Percentiles rank a stretch among this genome's conserved stretches.
Conservation (phyloP, 30 jellyfish, hydroid and myxozoan species). For the Mastigias papua region DNA sequence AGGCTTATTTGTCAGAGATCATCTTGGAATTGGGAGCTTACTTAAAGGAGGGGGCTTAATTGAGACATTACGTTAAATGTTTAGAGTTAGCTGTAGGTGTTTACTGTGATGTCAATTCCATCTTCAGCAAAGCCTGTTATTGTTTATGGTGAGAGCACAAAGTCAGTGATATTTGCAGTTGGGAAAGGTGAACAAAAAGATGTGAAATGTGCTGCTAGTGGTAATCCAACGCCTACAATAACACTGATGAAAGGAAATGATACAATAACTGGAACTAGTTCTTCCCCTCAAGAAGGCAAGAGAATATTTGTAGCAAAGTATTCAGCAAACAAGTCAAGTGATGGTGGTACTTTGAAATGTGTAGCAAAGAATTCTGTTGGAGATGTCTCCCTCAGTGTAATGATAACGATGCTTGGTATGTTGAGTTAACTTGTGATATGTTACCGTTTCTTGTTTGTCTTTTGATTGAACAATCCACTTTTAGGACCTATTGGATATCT, state of each 20-base stretch:
- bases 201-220: conserved; percentile 77
- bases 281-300: not conserved
- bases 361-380: conserved; percentile 47
- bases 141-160: conserved; percentile 13
- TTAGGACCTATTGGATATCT: too few species aligned
- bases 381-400: conserved; percentile 4
- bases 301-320: not conserved
- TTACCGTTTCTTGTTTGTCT: not conserved
- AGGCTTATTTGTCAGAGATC: too few species aligned
- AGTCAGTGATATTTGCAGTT: conserved; percentile 7
- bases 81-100: too few species aligned
- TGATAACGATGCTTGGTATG: conserved; percentile 44
- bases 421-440: not conserved
- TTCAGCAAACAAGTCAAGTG: conserved; percentile 36
- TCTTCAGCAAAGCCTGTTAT: conserved; percentile 31
- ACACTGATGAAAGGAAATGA: conserved; percentile 47
- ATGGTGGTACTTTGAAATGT: conserved; percentile 50
- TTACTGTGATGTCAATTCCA: not conserved
- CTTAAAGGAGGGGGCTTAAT: too few species aligned
- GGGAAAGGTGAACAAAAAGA: conserved; percentile 26
- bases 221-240: conserved; percentile 80
- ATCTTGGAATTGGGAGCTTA: too few species aligned
- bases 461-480: not conserved
- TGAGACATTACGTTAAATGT: too few species aligned
- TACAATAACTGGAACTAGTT: conserved; percentile 13